phyloP scores from a whole-genome alignment of 2,113 vertebrate genomes.

The Glareola pratincola region DNA sequence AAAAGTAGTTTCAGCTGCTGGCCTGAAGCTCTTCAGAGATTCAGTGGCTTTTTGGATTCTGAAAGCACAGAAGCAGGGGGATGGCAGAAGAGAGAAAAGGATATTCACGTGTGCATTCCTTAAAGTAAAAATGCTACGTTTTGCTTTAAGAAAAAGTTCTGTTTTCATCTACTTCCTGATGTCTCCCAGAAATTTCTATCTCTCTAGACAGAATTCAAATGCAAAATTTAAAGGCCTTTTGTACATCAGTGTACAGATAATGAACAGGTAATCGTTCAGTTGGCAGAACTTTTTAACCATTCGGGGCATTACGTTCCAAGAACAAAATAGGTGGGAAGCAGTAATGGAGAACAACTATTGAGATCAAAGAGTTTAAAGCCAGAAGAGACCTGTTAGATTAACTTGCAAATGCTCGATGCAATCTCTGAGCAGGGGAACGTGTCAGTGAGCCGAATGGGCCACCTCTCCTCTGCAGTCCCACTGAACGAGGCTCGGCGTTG shows the following conservation, averaged over 20 bases:
- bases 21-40: slow-evolving; percentile 88
- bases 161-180: background rate
- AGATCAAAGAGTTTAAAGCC: background rate
- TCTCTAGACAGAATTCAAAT: background rate
- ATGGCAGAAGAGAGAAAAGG: background rate
- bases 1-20: slow-evolving; percentile 88
- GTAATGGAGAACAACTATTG: background rate
- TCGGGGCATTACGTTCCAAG: background rate
- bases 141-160: background rate
- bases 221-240: background rate
- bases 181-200: background rate
- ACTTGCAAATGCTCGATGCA: background rate
- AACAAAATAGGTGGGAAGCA: background rate
- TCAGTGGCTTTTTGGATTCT: slow-evolving; percentile 96
- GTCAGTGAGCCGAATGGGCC: background rate
- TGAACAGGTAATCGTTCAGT: background rate
- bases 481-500: background rate
- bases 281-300: background rate
- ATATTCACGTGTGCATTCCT: background rate
- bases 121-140: background rate
- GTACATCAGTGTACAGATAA: background rate
- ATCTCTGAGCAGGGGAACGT: background rate
- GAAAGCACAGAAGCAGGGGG: background rate
- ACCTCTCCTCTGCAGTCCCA: background rate
- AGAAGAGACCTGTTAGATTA: background rate